These are phyloP conservation scores for Gobius niger DNA, from an alignment of 2,113 vertebrate species.

Conservation along the genomic window DNA sequence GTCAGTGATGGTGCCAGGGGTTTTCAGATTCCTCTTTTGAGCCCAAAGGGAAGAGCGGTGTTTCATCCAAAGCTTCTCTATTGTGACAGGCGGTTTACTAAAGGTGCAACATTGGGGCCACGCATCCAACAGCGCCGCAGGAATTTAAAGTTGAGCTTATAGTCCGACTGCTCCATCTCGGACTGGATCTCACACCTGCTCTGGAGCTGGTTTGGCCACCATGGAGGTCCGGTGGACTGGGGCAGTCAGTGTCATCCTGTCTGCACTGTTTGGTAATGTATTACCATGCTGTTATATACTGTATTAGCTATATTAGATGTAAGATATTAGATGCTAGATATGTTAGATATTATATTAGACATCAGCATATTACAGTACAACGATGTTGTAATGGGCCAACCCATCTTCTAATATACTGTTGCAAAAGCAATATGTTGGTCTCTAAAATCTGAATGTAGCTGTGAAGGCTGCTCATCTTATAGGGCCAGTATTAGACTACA, in stretches of 20 bases:
- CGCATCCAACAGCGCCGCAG: constrained; percentile 5
- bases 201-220: constrained; percentile 39
- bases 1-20: background rate
- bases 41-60: background rate
- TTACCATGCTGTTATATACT: background rate
- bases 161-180: background rate
- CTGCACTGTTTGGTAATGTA: constrained; percentile 69
- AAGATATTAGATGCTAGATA: background rate
- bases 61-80: background rate
- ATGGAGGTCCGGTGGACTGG: constrained; percentile 65
- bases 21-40: background rate
- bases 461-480: too few relatives aligned
- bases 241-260: constrained; percentile 51
- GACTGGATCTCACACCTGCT: constrained; percentile 53
- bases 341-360: background rate
- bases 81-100: background rate
- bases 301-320: background rate
- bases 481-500: too few relatives aligned
- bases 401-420: too few relatives aligned
- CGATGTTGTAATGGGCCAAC: too few relatives aligned
- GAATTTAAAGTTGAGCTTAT: constrained; percentile 1
- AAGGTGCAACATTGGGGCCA: constrained; percentile 22
- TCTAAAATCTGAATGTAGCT: too few relatives aligned
- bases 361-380: too few relatives aligned
- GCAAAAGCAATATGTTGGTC: too few relatives aligned